phyloP scores from a whole-genome alignment of 2,113 vertebrate species.

The Verasper variegatus region DNA sequence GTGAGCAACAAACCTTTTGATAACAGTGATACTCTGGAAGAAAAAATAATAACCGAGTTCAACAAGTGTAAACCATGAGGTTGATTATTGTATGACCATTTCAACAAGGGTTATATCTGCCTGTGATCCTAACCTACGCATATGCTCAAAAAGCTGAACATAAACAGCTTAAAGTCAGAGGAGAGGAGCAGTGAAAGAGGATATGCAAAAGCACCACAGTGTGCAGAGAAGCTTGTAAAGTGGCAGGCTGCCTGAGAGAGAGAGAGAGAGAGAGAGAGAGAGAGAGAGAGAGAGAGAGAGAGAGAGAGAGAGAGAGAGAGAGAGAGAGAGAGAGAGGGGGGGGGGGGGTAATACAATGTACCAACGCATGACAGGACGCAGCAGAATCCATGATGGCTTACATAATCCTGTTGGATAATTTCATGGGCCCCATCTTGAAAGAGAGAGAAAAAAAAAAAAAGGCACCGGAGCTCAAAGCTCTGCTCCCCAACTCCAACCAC shows the following conservation, averaged over 20 bases:
- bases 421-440: constrained; percentile 79
- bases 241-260: constrained; percentile 21
- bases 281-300: no score
- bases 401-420: constrained; percentile 84
- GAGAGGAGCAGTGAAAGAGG: constrained; percentile 7
- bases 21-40: neutral
- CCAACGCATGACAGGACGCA: constrained; percentile 60
- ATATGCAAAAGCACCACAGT: constrained; percentile 14
- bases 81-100: neutral
- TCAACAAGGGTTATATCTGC: neutral
- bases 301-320: no score
- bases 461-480: constrained; percentile 56
- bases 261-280: no score
- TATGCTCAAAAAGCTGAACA: neutral
- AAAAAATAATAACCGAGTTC: neutral
- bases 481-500: constrained; percentile 40
- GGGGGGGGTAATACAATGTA: constrained; percentile 36
- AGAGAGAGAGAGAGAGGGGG: no score
- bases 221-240: constrained; percentile 19
- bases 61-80: neutral
- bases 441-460: constrained; percentile 57
- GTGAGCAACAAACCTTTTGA: neutral
- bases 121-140: neutral
- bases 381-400: constrained; percentile 74
- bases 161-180: neutral